Conservation (phyloP, 2,113 vertebrate species). For the Myrmecophaga tridactyla region DNA sequence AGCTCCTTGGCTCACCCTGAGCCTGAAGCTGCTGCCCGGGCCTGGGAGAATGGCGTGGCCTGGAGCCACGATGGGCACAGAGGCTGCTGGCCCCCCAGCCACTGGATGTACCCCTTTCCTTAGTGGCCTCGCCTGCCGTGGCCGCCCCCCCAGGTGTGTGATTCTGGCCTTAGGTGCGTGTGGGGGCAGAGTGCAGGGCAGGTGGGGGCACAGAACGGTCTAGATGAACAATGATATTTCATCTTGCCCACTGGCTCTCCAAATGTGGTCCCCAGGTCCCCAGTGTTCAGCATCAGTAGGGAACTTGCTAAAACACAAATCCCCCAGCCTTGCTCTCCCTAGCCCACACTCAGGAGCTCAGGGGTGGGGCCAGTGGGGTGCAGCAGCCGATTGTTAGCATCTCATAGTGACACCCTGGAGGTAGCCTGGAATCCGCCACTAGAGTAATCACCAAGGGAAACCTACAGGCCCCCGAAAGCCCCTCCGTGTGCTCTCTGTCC, state of each 20-base stretch:
- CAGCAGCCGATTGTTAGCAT: rapidly evolving
- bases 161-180: too few relatives aligned
- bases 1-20: not conserved
- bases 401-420: rapidly evolving
- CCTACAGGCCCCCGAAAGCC: too few relatives aligned
- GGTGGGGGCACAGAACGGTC: too few relatives aligned
- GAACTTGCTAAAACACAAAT: not conserved
- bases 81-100: not conserved
- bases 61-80: too few relatives aligned
- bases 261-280: not conserved
- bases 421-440: not conserved
- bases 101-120: not conserved
- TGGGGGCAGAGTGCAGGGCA: too few relatives aligned
- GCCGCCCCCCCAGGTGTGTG: too few relatives aligned
- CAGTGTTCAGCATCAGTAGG: not conserved
- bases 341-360: not conserved
- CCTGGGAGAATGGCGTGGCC: too few relatives aligned
- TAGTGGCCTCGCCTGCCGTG: rapidly evolving
- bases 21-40: not conserved
- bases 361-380: not conserved
- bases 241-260: not conserved
- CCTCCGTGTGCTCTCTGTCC: not conserved
- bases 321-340: not conserved
- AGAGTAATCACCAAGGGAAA: too few relatives aligned
- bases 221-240: not conserved